Conservation (phyloP, 35 echinoderm and acorn worm genomes). For the Ptychodera flava region DNA sequence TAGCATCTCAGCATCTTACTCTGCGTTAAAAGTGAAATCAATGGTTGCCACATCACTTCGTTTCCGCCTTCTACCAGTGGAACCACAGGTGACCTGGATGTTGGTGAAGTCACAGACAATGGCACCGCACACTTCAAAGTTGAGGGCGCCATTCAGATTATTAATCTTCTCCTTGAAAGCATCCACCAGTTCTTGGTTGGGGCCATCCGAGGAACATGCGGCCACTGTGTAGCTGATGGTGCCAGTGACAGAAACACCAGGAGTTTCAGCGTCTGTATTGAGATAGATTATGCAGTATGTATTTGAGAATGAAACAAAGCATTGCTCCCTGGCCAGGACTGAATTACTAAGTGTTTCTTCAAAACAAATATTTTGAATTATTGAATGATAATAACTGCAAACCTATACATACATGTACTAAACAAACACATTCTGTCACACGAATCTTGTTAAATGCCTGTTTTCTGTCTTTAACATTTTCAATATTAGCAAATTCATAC, state of each 20-base stretch:
- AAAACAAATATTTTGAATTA: too few relatives aligned
- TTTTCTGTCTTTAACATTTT: too few relatives aligned
- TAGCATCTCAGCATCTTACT: too few relatives aligned
- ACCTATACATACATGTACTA: too few relatives aligned
- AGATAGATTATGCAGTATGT: too few relatives aligned
- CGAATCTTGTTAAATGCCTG: too few relatives aligned
- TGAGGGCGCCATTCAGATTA: not conserved
- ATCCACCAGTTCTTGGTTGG: not conserved
- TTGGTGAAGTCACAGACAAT: not conserved
- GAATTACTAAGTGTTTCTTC: too few relatives aligned
- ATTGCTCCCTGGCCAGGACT: too few relatives aligned
- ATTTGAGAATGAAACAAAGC: too few relatives aligned
- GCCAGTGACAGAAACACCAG: not conserved
- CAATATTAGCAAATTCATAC: too few relatives aligned
- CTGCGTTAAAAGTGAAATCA: not conserved
- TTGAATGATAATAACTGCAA: too few relatives aligned
- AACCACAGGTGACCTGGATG: not conserved
- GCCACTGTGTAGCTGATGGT: not conserved
- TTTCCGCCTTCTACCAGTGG: not conserved
- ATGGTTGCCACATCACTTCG: not conserved
- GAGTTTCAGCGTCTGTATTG: not conserved
- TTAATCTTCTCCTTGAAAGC: not conserved
- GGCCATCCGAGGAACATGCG: not conserved
- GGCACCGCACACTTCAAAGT: not conserved
- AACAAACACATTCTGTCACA: too few relatives aligned